These are phyloP conservation scores for Indicator maculatus DNA, from an alignment of 2,113 vertebrate species.

Conservation along the genomic window DNA sequence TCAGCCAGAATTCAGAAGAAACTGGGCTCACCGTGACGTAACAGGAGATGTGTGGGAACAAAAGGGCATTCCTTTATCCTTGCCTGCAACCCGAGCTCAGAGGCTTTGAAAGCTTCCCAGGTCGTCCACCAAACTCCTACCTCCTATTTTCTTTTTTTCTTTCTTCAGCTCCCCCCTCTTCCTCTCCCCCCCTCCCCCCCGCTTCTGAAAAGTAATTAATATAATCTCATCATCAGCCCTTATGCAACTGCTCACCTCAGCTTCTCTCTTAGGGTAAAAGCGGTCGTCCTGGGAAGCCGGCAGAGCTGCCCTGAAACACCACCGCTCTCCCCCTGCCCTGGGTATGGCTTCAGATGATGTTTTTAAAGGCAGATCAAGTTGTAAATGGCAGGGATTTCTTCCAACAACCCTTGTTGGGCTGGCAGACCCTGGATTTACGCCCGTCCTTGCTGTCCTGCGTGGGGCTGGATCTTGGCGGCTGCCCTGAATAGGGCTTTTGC, in stretches of 20 bases:
- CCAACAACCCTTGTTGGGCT: slow-evolving; percentile 12
- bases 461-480: slow-evolving; percentile 30
- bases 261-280: slow-evolving; percentile 36
- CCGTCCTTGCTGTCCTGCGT: slow-evolving; percentile 14
- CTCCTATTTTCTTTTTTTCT: neutral
- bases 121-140: slow-evolving; percentile 59
- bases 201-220: slow-evolving; percentile 48
- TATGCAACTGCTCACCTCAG: slow-evolving; percentile 73
- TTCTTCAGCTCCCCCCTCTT: no score
- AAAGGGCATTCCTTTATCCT: slow-evolving; percentile 75
- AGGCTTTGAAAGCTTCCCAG: slow-evolving; percentile 68
- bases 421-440: slow-evolving; percentile 13
- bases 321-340: neutral
- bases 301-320: neutral
- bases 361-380: slow-evolving; percentile 57
- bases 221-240: slow-evolving; percentile 65
- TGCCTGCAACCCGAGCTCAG: slow-evolving; percentile 71
- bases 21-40: slow-evolving; percentile 71
- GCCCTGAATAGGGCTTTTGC: slow-evolving; percentile 56
- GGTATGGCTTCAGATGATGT: neutral
- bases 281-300: neutral
- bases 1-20: slow-evolving; percentile 68
- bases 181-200: fast-evolving
- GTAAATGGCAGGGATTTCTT: slow-evolving; percentile 62
- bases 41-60: slow-evolving; percentile 80